Evolutionary conservation across 1,140 invertebrate species (phyloP).

Genomic region (Aphaenogaster ashmeadi): DNA sequence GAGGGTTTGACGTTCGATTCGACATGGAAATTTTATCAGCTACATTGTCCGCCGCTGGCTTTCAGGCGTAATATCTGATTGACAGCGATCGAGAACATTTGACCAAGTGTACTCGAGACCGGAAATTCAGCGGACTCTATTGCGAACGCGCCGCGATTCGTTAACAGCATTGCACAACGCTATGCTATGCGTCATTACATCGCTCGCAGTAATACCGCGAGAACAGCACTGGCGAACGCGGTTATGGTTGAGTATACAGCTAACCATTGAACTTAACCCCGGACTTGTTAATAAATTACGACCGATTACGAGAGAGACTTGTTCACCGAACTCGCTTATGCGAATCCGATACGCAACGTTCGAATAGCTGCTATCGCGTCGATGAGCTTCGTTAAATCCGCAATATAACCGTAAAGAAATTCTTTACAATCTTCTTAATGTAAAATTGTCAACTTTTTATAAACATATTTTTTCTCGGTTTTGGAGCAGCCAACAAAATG

Average conservation of each 20-base stretch:
- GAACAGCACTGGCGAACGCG: slow-evolving; percentile 1
- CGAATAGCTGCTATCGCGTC: background rate
- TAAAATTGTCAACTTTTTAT: background rate
- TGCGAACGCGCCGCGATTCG: slow-evolving; percentile 53
- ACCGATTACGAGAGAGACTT: slow-evolving; percentile 51
- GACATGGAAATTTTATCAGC: slow-evolving; percentile 50
- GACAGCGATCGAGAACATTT: slow-evolving; percentile 58
- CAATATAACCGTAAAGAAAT: background rate
- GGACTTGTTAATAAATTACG: slow-evolving; percentile 62
- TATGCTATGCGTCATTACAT: slow-evolving; percentile 55
- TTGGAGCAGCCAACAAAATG: background rate
- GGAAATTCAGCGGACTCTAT: slow-evolving; percentile 57
- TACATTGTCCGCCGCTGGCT: slow-evolving; percentile 33
- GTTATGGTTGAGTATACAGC: slow-evolving; percentile 32
- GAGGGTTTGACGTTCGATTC: background rate
- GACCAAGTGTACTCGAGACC: slow-evolving; percentile 41
- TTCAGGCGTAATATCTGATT: slow-evolving; percentile 56
- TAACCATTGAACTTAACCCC: slow-evolving; percentile 50
- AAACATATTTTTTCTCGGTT: background rate
- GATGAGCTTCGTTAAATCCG: background rate
- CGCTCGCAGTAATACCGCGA: slow-evolving; percentile 39
- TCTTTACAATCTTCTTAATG: background rate
- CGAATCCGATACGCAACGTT: slow-evolving; percentile 50
- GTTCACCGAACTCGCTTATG: slow-evolving; percentile 32
- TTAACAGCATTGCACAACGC: slow-evolving; percentile 49